phyloP scores from a whole-genome alignment of 2,797 vertebrate genomes.

The Zalophus californianus region DNA sequence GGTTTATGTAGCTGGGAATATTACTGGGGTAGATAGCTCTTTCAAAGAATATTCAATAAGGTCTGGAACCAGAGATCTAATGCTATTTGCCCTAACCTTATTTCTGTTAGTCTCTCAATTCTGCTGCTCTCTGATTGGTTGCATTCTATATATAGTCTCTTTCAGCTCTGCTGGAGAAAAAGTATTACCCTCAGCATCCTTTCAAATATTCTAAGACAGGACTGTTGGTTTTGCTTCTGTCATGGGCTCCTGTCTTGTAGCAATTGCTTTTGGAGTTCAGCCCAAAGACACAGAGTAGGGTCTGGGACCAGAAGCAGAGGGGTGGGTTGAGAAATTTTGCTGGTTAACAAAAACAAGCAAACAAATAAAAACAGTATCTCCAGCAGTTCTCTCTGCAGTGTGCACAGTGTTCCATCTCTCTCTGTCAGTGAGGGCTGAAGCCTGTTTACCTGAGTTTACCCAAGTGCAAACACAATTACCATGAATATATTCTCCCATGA shows the following conservation, averaged over 20 bases:
- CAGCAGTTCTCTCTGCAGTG: not conserved
- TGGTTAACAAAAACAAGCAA: not conserved
- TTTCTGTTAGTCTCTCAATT: not conserved
- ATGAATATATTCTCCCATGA: not conserved
- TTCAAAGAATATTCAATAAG: not conserved
- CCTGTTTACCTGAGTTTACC: not conserved
- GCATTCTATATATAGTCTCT: not conserved
- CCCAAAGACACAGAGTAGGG: not conserved
- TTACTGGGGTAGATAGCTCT: not conserved
- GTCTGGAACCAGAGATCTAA: not conserved
- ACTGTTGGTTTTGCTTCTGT: not conserved
- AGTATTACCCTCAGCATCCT: not conserved
- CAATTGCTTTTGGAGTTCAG: not conserved
- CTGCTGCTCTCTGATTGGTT: not conserved
- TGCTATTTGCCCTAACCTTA: not conserved
- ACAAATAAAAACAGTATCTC: not conserved
- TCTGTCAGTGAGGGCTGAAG: not conserved
- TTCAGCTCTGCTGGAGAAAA: not conserved
- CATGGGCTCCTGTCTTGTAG: not conserved
- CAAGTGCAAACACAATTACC: not conserved
- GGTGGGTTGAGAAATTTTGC: not conserved
- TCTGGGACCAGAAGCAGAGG: not conserved
- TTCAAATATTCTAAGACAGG: not conserved
- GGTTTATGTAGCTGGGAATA: not conserved
- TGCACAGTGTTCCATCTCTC: not conserved